Evolutionary conservation across 2,888 invertebrate species (phyloP).

Genomic region (Eulithis prunata): DNA sequence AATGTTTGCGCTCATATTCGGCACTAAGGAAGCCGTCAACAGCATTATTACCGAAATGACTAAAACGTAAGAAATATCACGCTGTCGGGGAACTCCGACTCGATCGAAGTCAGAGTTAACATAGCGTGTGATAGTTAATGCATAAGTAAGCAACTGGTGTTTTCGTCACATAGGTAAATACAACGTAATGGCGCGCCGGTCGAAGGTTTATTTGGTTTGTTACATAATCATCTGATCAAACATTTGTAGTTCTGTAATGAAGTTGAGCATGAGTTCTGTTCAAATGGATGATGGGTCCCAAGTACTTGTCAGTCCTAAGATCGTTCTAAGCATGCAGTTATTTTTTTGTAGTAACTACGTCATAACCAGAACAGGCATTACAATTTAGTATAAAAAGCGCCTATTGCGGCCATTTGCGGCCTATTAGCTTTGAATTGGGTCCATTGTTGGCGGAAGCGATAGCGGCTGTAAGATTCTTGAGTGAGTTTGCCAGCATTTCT

Average conservation of each 20-base stretch:
- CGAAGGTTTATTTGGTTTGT: conserved; percentile 25
- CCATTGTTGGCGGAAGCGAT: too few species aligned
- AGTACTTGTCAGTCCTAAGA: background rate
- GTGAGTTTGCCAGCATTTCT: too few species aligned
- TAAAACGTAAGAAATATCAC: conserved; percentile 38
- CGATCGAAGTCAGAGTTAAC: conserved; percentile 40
- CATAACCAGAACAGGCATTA: background rate
- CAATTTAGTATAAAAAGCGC: too few species aligned
- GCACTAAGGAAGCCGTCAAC: conserved; percentile 78
- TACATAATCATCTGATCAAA: conserved; percentile 27
- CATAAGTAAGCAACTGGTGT: conserved; percentile 18
- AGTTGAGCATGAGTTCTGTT: conserved; percentile 10
- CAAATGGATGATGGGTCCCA: background rate
- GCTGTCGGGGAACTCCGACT: conserved; percentile 26
- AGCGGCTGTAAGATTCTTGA: too few species aligned
- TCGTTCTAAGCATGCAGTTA: conserved; percentile 10
- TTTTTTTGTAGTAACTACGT: background rate
- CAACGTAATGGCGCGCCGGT: conserved; percentile 1
- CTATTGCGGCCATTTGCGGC: too few species aligned
- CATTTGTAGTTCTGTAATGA: conserved; percentile 6
- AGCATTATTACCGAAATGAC: conserved; percentile 56
- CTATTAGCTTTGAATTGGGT: too few species aligned
- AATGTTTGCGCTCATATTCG: conserved; percentile 91
- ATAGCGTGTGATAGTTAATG: conserved; percentile 44
- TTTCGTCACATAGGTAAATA: conserved; percentile 27